Evolutionary conservation across 2,113 vertebrate genomes (phyloP), one percentile per base, ranked within the genome.

Genomic region (Varanus salvator): DNA sequence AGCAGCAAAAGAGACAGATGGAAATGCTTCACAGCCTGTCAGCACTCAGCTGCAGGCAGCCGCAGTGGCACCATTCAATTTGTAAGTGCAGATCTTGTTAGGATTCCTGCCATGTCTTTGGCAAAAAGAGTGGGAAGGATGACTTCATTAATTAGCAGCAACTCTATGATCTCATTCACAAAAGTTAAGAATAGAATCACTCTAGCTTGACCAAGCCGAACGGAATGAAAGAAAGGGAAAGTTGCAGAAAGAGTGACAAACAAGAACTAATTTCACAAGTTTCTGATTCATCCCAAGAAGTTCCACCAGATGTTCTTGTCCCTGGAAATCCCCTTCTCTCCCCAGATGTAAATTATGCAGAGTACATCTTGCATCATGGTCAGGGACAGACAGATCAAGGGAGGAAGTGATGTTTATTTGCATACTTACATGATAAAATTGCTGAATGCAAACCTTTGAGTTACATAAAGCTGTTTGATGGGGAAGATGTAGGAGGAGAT

Each of bases 111-210:
- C 27, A 80, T 80, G 66, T 85, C 68, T 86, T 72, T 34, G 29
- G 84, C 38, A n/a, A 90, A 91, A 44, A 0, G 71, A 85, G 66
- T 27, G 14, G 50, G 64, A 31, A 91, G 44, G 71, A 64, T 93
- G 86, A 90, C 52, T 57, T 0, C 4, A 85, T 60, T 75, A 11
- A 88, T 84, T 85, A 86, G 71, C 71, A 87, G 71, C 0, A 1
- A 84, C 19, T 69, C 83, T 89, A 68, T 0, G 0, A 83, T 90
- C 75, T 68, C 87, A 87, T 85, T 88, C 75, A 48, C 8, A 71
- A 89, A 87, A 31, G 27, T 52, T 86, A 87, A 68, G 38, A 78
- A 38, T 87, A 71, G 1, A 64, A 84, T 54, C 57, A 54, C 81
- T 80, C 86, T 68, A 9, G 38, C 4, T 38, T 25, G 85, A 34